A percentile compares a stretch with the other conserved stretches of the same genome.
phyloP scores from a whole-genome alignment of 2,888 invertebrate genomes.

The Amphipoea oculea region DNA sequence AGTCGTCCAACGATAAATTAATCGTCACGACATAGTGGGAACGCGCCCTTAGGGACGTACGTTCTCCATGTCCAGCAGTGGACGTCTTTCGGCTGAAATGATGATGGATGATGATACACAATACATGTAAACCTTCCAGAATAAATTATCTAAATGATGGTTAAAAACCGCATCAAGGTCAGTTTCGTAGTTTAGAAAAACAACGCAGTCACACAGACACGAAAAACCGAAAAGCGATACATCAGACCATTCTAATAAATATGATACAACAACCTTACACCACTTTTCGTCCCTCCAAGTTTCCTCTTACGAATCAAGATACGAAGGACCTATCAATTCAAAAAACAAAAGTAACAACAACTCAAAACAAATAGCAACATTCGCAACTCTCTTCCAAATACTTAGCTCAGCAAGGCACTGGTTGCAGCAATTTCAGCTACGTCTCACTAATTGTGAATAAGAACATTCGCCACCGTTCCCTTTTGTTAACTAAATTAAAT shows the following conservation, averaged over 20 bases:
- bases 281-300: neutral
- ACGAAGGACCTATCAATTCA: slow-evolving; percentile 50
- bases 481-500: slow-evolving; percentile 88
- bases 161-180: too few species aligned
- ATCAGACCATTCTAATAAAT: neutral
- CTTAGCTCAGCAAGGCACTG: slow-evolving; percentile 68
- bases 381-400: slow-evolving; percentile 68
- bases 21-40: too few species aligned
- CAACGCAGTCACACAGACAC: too few species aligned
- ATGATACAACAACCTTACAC: neutral
- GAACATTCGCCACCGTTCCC: slow-evolving; percentile 77
- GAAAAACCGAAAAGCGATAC: too few species aligned
- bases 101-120: too few species aligned
- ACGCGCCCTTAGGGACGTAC: too few species aligned
- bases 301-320: slow-evolving; percentile 35
- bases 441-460: slow-evolving; percentile 86
- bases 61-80: too few species aligned
- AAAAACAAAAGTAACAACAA: slow-evolving; percentile 56
- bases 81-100: too few species aligned
- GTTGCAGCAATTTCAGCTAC: slow-evolving; percentile 80
- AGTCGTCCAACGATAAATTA: too few species aligned
- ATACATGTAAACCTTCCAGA: too few species aligned
- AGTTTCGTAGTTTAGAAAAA: too few species aligned
- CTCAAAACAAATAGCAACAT: slow-evolving; percentile 69
- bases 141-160: neutral